Conservation (phyloP, 2,888 invertebrate genomes). For the Protodeltote pygarga region DNA sequence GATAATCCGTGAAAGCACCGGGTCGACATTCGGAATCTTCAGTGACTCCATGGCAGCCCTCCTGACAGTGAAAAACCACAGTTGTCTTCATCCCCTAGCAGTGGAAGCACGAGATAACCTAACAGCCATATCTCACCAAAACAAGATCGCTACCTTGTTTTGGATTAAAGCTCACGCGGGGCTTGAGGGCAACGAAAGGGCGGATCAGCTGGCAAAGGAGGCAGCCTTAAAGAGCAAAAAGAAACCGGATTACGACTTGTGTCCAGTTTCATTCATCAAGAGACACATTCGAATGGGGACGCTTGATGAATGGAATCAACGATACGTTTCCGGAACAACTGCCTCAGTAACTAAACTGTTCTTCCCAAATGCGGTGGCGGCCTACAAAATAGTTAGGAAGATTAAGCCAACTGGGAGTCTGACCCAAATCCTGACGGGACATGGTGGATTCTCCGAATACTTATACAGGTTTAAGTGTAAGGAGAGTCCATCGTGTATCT, state of each 20-base stretch:
- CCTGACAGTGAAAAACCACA: not conserved
- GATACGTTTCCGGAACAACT: no score
- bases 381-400: no score
- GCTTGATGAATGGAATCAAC: no score
- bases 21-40: not conserved
- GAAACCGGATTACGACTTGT: no score
- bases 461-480: constrained; percentile 20
- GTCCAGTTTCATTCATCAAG: no score
- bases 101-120: constrained; percentile 1
- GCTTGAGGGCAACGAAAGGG: no score
- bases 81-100: not conserved
- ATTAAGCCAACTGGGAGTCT: no score
- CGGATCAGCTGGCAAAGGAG: not conserved
- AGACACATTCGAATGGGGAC: no score
- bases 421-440: no score
- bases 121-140: not conserved
- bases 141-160: not conserved
- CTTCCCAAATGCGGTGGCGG: no score
- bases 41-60: constrained; percentile 3
- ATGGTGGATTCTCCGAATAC: constrained; percentile 34
- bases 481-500: constrained; percentile 26
- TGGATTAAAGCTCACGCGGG: not conserved
- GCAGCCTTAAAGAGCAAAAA: no score
- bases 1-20: not conserved
- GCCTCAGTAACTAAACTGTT: no score